phyloP scores from a whole-genome alignment of 2,113 vertebrate species.

The Ochotona curzoniae region DNA sequence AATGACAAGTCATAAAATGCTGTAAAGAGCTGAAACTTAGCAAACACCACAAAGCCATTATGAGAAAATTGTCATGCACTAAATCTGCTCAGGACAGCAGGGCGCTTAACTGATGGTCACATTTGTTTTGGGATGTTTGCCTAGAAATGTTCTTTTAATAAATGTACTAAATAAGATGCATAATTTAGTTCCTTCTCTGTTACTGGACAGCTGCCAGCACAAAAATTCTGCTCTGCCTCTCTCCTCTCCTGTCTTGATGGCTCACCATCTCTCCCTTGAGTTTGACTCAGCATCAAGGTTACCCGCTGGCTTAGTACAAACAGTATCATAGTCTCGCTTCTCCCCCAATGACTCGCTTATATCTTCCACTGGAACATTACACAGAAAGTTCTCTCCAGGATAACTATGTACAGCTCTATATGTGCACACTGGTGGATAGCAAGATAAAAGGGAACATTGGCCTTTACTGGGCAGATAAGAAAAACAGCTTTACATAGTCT shows the following conservation, averaged over 20 bases:
- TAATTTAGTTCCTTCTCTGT: slow-evolving; percentile 81
- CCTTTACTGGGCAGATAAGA: background rate
- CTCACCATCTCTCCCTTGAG: slow-evolving; percentile 48
- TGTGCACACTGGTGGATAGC: slow-evolving; percentile 1
- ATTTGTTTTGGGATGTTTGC: slow-evolving; percentile 85
- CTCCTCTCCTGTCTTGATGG: background rate
- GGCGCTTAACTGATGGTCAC: slow-evolving; percentile 79
- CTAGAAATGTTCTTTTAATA: slow-evolving; percentile 85
- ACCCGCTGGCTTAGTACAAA: slow-evolving; percentile 80
- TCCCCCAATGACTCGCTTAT: slow-evolving; percentile 77
- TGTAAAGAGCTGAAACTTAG: slow-evolving; percentile 73
- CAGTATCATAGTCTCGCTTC: slow-evolving; percentile 80
- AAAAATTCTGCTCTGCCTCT: background rate
- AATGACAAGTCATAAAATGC: slow-evolving; percentile 76
- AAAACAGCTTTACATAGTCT: background rate
- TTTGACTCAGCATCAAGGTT: slow-evolving; percentile 75
- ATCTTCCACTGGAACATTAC: slow-evolving; percentile 67
- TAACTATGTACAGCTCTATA: slow-evolving; percentile 34
- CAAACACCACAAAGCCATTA: slow-evolving; percentile 83
- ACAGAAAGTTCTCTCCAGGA: slow-evolving; percentile 62
- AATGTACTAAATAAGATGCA: slow-evolving; percentile 86
- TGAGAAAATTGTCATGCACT: slow-evolving; percentile 73
- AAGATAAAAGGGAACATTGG: background rate
- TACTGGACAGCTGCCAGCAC: slow-evolving; percentile 67
- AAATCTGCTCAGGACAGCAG: slow-evolving; percentile 76